Percentiles rank a stretch among this genome's conserved stretches.
Conservation (phyloP, 2,113 vertebrate genomes). For the Rhabdomys dilectus region DNA sequence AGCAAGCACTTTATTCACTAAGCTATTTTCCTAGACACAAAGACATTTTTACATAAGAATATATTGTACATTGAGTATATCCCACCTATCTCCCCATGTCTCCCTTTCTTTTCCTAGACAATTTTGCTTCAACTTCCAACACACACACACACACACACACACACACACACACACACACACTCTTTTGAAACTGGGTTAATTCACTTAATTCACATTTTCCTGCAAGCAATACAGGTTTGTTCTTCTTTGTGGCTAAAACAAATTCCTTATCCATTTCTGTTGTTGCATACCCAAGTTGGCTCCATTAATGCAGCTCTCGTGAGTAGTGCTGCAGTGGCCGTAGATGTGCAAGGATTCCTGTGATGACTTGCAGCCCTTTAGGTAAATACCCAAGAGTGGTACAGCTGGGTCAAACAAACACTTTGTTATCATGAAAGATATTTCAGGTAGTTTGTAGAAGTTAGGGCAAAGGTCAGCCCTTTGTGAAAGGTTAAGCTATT, state of each 20-base stretch:
- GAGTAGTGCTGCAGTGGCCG: not conserved
- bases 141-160: not conserved
- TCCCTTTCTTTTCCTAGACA: not conserved
- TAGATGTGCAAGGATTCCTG: not conserved
- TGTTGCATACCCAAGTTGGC: not conserved
- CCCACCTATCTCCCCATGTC: not conserved
- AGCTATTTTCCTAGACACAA: not conserved
- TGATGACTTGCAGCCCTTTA: not conserved
- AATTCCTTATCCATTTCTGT: not conserved
- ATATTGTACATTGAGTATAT: not conserved
- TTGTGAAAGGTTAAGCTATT: slow-evolving; percentile 39
- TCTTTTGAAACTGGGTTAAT: not conserved
- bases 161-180: not conserved
- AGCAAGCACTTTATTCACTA: not conserved
- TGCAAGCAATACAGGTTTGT: not conserved
- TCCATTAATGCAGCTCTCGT: not conserved
- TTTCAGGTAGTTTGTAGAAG: not conserved
- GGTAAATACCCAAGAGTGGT: not conserved
- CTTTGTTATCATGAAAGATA: slow-evolving; percentile 14
- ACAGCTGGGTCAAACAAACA: not conserved
- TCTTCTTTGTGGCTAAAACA: not conserved
- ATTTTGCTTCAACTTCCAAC: not conserved
- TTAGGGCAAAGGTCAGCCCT: not conserved
- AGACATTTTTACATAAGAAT: not conserved
- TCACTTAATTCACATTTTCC: not conserved